A percentile compares a stretch with the other conserved stretches of the same genome.
Evolutionary conservation across 2,113 vertebrate species (phyloP).

Genomic region (Psittacula cyanocephala): DNA sequence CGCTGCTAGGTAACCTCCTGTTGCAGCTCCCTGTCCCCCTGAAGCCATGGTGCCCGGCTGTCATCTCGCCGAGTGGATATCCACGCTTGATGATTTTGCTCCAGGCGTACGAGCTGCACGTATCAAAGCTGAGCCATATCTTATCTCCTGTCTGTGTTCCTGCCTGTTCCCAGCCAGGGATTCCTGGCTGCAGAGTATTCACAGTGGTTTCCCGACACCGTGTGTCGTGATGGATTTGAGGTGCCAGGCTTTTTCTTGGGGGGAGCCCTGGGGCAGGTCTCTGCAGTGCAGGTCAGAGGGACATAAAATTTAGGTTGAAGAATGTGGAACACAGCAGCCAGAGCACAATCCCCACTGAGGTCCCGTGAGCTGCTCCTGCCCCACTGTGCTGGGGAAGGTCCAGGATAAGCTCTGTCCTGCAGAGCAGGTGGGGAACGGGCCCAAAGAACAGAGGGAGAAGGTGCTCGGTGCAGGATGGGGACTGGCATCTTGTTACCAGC

Average conservation of each 20-base stretch:
- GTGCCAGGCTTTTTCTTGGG: not conserved
- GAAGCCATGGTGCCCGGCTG: fast-evolving
- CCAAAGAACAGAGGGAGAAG: not conserved
- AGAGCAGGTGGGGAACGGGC: not conserved
- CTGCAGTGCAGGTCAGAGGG: not conserved
- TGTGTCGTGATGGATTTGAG: not conserved
- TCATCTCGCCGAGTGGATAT: fast-evolving
- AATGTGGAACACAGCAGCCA: not conserved
- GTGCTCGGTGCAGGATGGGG: fast-evolving
- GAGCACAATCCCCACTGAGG: not conserved
- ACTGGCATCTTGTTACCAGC: not conserved
- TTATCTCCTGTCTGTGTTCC: not conserved
- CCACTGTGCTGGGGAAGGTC: fast-evolving
- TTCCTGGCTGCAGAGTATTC: fast-evolving
- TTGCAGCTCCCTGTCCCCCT: not conserved
- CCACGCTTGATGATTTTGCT: not conserved
- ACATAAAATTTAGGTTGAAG: not conserved
- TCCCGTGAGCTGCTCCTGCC: not conserved
- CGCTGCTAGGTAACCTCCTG: not conserved
- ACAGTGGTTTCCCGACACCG: fast-evolving
- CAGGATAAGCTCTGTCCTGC: not conserved
- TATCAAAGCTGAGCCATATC: slow-evolving; percentile 14
- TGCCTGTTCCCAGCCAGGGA: not conserved
- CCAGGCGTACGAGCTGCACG: not conserved
- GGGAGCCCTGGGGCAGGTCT: not conserved